These are phyloP conservation scores for Mormyrus lacerda DNA, from an alignment of 2,113 vertebrate genomes.

Conservation along the genomic window DNA sequence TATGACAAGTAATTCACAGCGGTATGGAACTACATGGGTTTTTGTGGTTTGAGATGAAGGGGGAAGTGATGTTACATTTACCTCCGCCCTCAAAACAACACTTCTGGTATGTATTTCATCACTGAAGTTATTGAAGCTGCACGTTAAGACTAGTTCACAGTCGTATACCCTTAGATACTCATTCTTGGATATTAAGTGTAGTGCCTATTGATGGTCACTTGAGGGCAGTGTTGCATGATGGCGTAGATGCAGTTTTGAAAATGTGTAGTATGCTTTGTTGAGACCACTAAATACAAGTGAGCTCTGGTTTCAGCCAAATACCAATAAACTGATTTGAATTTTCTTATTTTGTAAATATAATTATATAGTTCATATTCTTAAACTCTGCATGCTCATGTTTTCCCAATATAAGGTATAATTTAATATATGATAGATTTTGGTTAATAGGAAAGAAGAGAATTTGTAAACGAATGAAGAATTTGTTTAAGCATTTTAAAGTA, in stretches of 20 bases:
- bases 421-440: background rate
- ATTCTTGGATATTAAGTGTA: background rate
- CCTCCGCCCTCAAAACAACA: background rate
- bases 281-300: background rate
- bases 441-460: background rate
- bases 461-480: background rate
- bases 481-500: background rate
- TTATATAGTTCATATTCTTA: background rate
- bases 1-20: background rate
- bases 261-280: background rate
- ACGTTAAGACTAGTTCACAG: background rate
- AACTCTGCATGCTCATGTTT: background rate
- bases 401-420: background rate
- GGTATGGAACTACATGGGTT: background rate
- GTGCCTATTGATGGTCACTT: slow-evolving; percentile 2
- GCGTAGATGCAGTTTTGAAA: background rate
- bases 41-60: background rate
- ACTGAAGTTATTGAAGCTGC: background rate
- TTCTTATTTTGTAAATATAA: background rate
- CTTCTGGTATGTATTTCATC: background rate
- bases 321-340: background rate
- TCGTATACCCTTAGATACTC: background rate
- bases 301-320: background rate
- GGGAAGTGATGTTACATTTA: background rate
- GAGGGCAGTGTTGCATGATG: slow-evolving; percentile 17